Conservation (phyloP, 1,140 invertebrate species). For the Drosophila triauraria region DNA sequence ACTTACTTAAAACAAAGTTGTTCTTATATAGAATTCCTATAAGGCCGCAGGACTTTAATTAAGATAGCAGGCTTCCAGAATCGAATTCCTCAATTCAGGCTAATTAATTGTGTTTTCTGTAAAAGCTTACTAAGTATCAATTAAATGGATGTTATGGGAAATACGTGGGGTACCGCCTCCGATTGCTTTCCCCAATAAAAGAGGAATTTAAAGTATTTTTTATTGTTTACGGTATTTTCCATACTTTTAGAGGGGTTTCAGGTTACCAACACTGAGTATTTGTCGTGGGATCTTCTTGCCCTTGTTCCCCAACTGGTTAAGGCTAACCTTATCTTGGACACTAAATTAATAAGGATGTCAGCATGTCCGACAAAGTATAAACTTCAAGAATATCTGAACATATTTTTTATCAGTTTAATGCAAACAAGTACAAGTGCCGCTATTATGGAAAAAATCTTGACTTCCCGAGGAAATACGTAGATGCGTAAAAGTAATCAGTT, state of each 20-base stretch:
- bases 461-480: slow-evolving; percentile 35
- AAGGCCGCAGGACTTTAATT: slow-evolving; percentile 15
- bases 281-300: slow-evolving; percentile 11
- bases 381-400: background rate
- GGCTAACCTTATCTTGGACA: slow-evolving; percentile 7
- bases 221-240: slow-evolving; percentile 3
- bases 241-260: slow-evolving; percentile 1
- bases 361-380: slow-evolving; percentile 4
- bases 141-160: slow-evolving; percentile 5
- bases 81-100: slow-evolving; percentile 8
- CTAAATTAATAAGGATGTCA: slow-evolving; percentile 19
- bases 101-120: slow-evolving; percentile 25
- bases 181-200: background rate
- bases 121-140: background rate
- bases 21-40: slow-evolving; percentile 18
- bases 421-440: slow-evolving; percentile 17
- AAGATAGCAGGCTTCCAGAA: background rate
- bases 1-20: slow-evolving; percentile 37
- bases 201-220: slow-evolving; percentile 6
- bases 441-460: slow-evolving; percentile 22
- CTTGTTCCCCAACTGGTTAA: background rate
- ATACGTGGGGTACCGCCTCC: background rate
- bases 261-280: slow-evolving; percentile 2
- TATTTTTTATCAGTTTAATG: slow-evolving; percentile 12
- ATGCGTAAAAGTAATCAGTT: slow-evolving; percentile 34